These are phyloP conservation scores for Panorpa germanica DNA, from an alignment of 2,888 invertebrate species.

Conservation along the genomic window DNA sequence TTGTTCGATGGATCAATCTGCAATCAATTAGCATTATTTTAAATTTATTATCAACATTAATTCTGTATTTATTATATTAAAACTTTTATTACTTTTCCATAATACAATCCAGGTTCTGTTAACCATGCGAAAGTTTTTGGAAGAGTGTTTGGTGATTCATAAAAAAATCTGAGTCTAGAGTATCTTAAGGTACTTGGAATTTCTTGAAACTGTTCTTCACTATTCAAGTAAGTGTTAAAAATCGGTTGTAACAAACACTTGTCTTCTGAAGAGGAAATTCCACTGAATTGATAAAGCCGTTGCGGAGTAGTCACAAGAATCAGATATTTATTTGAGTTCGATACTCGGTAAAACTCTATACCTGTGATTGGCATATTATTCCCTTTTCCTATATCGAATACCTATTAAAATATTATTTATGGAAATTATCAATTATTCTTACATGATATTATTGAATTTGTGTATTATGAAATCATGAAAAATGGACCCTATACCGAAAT, in stretches of 20 bases:
- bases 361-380: conserved; percentile 69
- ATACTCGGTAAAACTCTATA: conserved; percentile 60
- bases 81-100: conserved; percentile 41
- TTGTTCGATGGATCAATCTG: conserved; percentile 13
- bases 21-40: background rate
- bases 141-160: conserved; percentile 38
- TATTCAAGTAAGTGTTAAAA: conserved; percentile 56
- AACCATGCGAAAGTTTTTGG: conserved; percentile 79
- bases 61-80: background rate
- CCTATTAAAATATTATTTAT: conserved; percentile 28
- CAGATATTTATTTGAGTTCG: conserved; percentile 52
- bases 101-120: conserved; percentile 63
- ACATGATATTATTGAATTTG: conserved; percentile 4
- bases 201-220: conserved; percentile 51
- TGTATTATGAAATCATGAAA: conserved; percentile 5
- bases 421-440: conserved; percentile 9
- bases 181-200: conserved; percentile 52
- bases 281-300: conserved; percentile 75
- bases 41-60: conserved; percentile 2
- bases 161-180: conserved; percentile 64
- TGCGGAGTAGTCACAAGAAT: conserved; percentile 71
- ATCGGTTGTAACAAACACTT: conserved; percentile 51
- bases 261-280: conserved; percentile 54
- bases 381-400: conserved; percentile 74
- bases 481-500: conserved; percentile 4